These are phyloP conservation scores for Gallinago nigripennis DNA, from an alignment of 2,797 vertebrate species.

Conservation along the genomic window DNA sequence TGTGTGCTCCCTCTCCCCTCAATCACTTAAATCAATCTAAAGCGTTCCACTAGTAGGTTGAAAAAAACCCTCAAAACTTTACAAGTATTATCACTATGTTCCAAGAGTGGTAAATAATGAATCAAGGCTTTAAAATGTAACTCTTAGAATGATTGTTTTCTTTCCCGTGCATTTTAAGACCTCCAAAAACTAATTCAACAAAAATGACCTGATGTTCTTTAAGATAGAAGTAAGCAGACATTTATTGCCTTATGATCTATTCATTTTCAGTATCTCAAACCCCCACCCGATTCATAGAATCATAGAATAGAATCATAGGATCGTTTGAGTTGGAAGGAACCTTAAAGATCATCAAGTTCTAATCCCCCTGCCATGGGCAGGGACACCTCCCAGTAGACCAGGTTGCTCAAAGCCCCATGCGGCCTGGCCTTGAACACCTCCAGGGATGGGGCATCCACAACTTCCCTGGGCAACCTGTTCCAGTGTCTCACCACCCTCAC, in stretches of 20 bases:
- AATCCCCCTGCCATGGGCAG: no score
- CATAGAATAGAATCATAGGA: no score
- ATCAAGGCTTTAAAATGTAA: neutral
- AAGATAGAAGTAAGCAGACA: neutral
- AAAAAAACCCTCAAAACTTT: neutral
- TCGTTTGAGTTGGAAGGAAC: no score
- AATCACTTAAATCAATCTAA: neutral
- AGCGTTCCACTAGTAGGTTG: neutral
- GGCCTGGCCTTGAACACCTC: no score
- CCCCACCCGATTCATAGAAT: no score
- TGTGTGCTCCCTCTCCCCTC: neutral
- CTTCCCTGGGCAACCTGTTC: no score
- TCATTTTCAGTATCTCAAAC: neutral
- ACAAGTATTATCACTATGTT: neutral
- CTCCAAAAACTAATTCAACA: neutral
- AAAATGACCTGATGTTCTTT: neutral
- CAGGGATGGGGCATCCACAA: no score
- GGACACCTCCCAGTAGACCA: no score
- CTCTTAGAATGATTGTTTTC: neutral
- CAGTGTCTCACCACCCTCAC: no score
- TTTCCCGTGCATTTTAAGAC: neutral
- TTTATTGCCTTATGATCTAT: neutral
- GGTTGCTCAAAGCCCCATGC: no score
- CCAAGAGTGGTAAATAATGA: neutral
- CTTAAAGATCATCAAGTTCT: no score